Conservation (phyloP, 1,140 invertebrate genomes). For the Metaphire vulgaris region DNA sequence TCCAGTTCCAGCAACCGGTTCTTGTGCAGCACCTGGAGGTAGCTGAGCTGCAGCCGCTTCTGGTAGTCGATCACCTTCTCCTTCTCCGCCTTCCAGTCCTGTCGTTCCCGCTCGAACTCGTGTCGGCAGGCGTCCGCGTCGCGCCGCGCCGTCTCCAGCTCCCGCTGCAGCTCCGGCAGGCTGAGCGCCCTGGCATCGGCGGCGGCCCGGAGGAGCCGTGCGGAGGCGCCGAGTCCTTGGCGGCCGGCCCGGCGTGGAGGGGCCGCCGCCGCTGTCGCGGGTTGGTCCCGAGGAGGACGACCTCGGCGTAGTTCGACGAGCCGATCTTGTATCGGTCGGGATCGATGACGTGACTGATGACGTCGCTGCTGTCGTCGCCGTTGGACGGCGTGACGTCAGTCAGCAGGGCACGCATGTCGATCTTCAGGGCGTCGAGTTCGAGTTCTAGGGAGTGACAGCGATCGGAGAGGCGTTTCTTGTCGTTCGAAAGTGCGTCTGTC, state of each 20-base stretch:
- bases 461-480: background rate
- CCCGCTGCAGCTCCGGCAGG: background rate
- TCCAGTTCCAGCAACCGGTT: background rate
- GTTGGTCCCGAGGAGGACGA: no score
- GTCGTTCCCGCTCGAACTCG: background rate
- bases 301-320: no score
- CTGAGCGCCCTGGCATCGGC: no score
- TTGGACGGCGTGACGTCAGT: background rate
- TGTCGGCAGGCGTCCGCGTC: background rate
- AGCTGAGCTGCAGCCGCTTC: background rate
- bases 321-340: background rate
- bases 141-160: background rate
- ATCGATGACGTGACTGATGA: background rate
- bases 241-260: no score
- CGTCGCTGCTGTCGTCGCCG: background rate
- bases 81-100: background rate
- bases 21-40: background rate
- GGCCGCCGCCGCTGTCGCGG: no score
- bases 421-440: background rate
- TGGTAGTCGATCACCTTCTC: constrained; percentile 1
- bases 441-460: background rate
- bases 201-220: no score
- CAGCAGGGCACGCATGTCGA: background rate
- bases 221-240: no score
- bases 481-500: background rate